Evolutionary conservation across 2,113 vertebrate species (phyloP).

Genomic region (Myxocyprinus asiaticus): DNA sequence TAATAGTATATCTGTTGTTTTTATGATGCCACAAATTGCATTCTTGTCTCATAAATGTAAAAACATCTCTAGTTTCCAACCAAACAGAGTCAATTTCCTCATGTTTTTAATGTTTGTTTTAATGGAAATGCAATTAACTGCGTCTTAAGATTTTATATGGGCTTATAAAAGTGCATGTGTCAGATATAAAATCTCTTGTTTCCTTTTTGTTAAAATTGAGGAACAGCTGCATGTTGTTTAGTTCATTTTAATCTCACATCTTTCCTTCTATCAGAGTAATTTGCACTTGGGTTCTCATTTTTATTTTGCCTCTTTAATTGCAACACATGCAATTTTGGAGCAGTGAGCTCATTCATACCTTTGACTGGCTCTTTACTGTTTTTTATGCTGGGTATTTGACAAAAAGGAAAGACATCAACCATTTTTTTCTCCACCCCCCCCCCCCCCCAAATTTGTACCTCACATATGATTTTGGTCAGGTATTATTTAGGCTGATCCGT

Average conservation of each 20-base stretch:
- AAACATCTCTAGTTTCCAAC: conserved; percentile 28
- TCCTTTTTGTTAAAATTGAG: conserved; percentile 54
- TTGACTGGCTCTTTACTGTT: conserved; percentile 60
- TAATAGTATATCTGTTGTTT: conserved; percentile 18
- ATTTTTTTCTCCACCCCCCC: no score
- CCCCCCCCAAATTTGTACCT: conserved; percentile 40
- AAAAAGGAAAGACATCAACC: conserved; percentile 37
- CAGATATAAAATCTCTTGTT: conserved; percentile 40
- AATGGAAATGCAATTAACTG: conserved; percentile 52
- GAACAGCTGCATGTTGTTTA: conserved; percentile 64
- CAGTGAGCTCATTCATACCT: conserved; percentile 70
- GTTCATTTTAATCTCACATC: conserved; percentile 52
- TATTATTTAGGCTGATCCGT: conserved; percentile 45
- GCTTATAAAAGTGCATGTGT: conserved; percentile 45
- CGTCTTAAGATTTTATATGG: conserved; percentile 45
- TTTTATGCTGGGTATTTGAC: conserved; percentile 59
- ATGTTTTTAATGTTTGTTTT: conserved; percentile 32
- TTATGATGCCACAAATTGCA: conserved; percentile 22
- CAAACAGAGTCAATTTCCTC: conserved; percentile 25
- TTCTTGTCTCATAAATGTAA: conserved; percentile 46
- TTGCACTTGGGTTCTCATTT: conserved; percentile 56
- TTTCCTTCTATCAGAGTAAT: conserved; percentile 49
- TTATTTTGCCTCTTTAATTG: conserved; percentile 64
- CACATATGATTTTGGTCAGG: conserved; percentile 35
- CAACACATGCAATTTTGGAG: conserved; percentile 60